Conservation (phyloP, 2,797 vertebrate genomes). For the Oryzias sinensis region DNA sequence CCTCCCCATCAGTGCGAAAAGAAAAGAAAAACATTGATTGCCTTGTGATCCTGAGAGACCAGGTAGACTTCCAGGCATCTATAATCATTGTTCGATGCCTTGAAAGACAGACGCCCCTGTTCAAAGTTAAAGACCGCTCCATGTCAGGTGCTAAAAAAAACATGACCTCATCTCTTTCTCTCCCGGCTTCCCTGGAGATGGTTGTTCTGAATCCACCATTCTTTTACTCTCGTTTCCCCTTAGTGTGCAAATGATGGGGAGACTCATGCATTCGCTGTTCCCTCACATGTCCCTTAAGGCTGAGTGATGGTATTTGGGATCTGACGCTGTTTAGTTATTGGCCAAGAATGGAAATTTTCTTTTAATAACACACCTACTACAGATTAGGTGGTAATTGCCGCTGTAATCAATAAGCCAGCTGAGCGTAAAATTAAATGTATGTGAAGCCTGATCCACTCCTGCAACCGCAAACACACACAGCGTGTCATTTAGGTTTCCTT, state of each 20-base stretch:
- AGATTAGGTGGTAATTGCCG: conserved; percentile 85
- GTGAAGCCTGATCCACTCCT: conserved; percentile 38
- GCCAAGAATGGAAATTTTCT: conserved; percentile 84
- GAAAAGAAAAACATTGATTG: conserved; percentile 63
- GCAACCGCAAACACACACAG: conserved; percentile 34
- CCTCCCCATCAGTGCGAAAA: conserved; percentile 37
- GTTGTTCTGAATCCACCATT: conserved; percentile 73
- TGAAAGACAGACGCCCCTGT: conserved; percentile 72
- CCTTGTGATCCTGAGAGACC: conserved; percentile 65
- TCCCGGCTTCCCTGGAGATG: conserved; percentile 70
- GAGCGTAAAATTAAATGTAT: conserved; percentile 87
- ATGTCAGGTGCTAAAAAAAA: conserved; percentile 66
- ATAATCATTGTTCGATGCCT: conserved; percentile 79
- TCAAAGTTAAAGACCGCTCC: conserved; percentile 77
- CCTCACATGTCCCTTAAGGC: conserved; percentile 74
- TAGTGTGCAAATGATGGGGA: conserved; percentile 81
- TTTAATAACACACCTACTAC: conserved; percentile 83
- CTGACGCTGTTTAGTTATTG: conserved; percentile 86
- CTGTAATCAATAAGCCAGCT: conserved; percentile 88
- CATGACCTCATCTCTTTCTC: conserved; percentile 64
- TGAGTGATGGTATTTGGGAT: conserved; percentile 78
- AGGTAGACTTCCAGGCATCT: conserved; percentile 66
- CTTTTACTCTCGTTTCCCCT: conserved; percentile 68
- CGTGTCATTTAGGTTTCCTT: conserved; percentile 33
- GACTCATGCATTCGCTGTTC: conserved; percentile 57